A percentile compares a stretch with the other conserved stretches of the same genome.
Evolutionary conservation across 2,113 vertebrate species (phyloP).

Genomic region (Gorsachius goisagi): DNA sequence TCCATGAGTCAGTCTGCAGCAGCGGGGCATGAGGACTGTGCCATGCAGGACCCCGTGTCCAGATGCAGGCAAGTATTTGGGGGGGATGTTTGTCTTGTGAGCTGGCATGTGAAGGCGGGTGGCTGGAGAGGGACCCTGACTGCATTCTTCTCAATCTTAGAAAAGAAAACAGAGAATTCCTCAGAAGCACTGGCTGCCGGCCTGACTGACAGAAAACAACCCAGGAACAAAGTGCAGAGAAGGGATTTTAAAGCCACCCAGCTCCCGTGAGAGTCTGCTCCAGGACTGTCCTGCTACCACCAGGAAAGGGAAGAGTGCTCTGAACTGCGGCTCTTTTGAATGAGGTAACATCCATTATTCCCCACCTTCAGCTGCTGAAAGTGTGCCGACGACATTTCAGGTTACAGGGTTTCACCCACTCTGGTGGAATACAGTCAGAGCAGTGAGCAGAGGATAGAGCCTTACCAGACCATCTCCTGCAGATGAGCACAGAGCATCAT

Average conservation of each 20-base stretch:
- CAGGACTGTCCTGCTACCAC: background rate
- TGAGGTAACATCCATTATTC: background rate
- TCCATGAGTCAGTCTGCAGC: background rate
- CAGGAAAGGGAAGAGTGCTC: background rate
- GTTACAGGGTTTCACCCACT: background rate
- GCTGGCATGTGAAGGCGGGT: background rate
- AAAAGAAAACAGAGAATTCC: slow-evolving; percentile 56
- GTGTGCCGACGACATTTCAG: fast-evolving
- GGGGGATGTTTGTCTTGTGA: background rate
- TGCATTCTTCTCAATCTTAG: slow-evolving; percentile 28
- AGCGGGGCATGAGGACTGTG: fast-evolving
- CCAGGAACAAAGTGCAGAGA: background rate
- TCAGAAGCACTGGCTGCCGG: background rate
- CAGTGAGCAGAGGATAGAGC: background rate
- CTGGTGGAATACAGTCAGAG: background rate
- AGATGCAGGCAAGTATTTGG: background rate
- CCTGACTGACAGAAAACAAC: background rate
- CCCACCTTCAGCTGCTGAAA: background rate
- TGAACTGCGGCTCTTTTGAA: background rate
- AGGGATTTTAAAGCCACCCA: background rate
- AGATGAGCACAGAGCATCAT: background rate
- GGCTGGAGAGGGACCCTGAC: background rate
- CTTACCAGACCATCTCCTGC: background rate
- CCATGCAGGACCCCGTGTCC: fast-evolving
- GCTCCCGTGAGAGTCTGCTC: background rate